phyloP scores from a whole-genome alignment of 2,888 invertebrate genomes.

The Trichopria drosophilae region DNA sequence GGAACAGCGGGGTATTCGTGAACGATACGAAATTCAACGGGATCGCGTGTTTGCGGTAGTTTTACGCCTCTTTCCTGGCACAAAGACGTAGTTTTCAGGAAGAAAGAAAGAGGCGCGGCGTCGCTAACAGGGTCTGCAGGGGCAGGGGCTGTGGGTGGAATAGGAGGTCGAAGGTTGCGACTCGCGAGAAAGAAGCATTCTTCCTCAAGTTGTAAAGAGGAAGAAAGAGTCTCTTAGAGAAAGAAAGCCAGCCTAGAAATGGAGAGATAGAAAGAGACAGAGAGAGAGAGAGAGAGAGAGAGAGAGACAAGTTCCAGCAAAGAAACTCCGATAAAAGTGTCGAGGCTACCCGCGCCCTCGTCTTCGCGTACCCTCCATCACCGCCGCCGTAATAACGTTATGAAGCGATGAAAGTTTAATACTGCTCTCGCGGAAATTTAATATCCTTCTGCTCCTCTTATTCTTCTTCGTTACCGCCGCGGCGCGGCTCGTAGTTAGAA shows the following conservation, averaged over 20 bases:
- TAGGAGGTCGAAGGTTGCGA: no score
- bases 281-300: conserved; percentile 4
- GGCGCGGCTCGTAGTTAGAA: conserved; percentile 36
- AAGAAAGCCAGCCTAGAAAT: no score
- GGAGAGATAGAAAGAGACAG: no score
- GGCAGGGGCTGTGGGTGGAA: no score
- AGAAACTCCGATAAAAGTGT: conserved; percentile 36
- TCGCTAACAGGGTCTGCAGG: conserved; percentile 1
- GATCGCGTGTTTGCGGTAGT: conserved; percentile 28
- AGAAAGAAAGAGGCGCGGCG: conserved; percentile 7
- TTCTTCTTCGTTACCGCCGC: conserved; percentile 33
- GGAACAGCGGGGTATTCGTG: no score
- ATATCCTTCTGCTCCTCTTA: conserved; percentile 39
- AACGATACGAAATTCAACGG: no score
- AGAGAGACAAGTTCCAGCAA: conserved; percentile 8
- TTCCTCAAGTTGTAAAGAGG: no score
- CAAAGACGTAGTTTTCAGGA: background rate
- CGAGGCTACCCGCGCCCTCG: conserved; percentile 11
- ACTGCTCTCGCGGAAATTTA: conserved; percentile 43
- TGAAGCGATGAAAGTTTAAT: conserved; percentile 45
- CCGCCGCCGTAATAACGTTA: conserved; percentile 40
- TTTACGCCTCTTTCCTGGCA: conserved; percentile 24
- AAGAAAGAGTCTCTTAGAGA: no score
- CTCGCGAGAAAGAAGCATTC: no score
- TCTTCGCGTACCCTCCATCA: conserved; percentile 12